Conservation (phyloP, 2,888 invertebrate genomes). For the Chymomyza procnemis region DNA sequence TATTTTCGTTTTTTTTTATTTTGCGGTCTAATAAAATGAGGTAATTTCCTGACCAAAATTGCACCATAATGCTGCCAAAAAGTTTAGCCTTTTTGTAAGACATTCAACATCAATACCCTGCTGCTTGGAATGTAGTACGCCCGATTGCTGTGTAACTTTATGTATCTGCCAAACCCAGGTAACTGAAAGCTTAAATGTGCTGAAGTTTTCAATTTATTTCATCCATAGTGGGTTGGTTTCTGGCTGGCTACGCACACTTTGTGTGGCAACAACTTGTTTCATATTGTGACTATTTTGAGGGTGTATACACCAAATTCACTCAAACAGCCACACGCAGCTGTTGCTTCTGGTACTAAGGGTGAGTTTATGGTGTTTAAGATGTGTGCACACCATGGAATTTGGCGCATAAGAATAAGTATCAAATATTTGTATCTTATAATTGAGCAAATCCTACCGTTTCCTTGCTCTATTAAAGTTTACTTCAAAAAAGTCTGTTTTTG, state of each 20-base stretch:
- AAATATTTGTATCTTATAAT: not conserved
- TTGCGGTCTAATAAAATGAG: not conserved
- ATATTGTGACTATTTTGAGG: conserved; percentile 37
- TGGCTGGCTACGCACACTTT: conserved; percentile 7
- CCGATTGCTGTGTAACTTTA: conserved; percentile 16
- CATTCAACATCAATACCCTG: not conserved
- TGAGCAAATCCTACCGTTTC: no score
- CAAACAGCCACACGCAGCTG: conserved; percentile 13
- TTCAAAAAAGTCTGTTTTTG: no score
- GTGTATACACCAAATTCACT: not conserved
- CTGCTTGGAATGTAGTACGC: conserved; percentile 9
- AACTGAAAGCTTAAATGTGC: conserved; percentile 30
- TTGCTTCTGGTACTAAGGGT: conserved; percentile 11
- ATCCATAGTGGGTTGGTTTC: conserved; percentile 1
- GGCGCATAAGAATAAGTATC: not conserved
- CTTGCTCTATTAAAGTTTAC: no score
- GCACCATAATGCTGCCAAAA: not conserved
- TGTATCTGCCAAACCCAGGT: conserved; percentile 40
- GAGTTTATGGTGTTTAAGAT: not conserved
- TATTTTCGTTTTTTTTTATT: not conserved
- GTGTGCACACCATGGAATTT: not conserved
- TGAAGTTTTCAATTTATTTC: conserved; percentile 43
- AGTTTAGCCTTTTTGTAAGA: not conserved
- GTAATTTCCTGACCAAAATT: not conserved
- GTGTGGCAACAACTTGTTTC: conserved; percentile 27